Conservation (phyloP, 2,113 vertebrate species). For the Corythornis cristatus region DNA sequence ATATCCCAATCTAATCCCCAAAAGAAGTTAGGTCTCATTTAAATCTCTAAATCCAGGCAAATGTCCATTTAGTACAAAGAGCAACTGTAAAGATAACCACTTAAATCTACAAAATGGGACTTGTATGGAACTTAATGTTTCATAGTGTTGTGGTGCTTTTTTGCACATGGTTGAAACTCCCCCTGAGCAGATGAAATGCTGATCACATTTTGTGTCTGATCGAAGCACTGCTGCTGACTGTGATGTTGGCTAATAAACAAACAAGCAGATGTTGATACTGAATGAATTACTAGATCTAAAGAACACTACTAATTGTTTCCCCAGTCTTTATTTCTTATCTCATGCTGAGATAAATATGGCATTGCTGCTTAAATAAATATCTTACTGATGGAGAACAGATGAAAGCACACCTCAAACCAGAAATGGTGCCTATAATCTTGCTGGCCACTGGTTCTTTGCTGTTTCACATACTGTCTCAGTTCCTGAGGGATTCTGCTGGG, state of each 20-base stretch:
- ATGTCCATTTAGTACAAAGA: neutral
- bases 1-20: neutral
- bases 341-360: slow-evolving; percentile 11
- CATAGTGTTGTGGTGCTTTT: accelerated
- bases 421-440: slow-evolving; percentile 1
- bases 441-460: neutral
- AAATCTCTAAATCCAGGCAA: neutral
- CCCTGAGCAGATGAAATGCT: neutral
- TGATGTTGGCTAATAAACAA: slow-evolving; percentile 10
- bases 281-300: slow-evolving; percentile 29
- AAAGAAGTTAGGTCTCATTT: neutral
- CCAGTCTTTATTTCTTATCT: neutral
- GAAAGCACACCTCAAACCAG: neutral
- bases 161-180: neutral
- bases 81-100: neutral
- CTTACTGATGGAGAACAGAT: neutral
- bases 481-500: neutral
- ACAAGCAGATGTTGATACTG: neutral
- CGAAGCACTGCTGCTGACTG: neutral
- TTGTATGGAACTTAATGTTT: neutral
- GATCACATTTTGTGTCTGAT: neutral
- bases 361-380: neutral
- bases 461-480: neutral
- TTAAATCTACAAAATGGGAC: neutral
- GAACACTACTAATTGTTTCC: neutral